Conservation (phyloP, 2,888 invertebrate species). For the Rotaria macrura region DNA sequence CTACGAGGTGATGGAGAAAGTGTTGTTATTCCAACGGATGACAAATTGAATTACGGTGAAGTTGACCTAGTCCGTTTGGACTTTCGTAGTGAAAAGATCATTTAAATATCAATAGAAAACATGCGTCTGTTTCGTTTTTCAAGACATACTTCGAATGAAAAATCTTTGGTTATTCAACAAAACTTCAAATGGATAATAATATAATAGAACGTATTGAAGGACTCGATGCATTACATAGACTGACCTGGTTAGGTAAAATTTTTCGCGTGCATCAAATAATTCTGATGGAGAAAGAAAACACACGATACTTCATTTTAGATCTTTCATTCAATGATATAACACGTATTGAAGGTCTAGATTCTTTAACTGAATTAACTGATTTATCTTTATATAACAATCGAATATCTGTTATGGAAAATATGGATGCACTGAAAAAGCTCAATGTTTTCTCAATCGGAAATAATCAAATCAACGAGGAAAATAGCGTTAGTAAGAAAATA, state of each 20-base stretch:
- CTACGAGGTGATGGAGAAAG: constrained; percentile 68
- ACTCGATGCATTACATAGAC: constrained; percentile 61
- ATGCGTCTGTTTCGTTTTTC: background rate
- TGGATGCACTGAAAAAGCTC: constrained; percentile 63
- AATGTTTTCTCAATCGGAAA: constrained; percentile 75
- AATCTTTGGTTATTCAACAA: constrained; percentile 72
- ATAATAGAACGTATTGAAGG: constrained; percentile 77
- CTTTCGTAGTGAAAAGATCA: constrained; percentile 58
- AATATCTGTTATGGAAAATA: constrained; percentile 65
- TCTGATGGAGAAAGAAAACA: no score
- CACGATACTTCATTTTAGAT: constrained; percentile 56
- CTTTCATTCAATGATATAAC: constrained; percentile 77
- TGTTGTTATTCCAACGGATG: constrained; percentile 63
- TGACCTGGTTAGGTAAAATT: constrained; percentile 60
- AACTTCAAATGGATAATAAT: constrained; percentile 72
- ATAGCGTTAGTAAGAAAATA: constrained; percentile 59
- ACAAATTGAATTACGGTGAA: constrained; percentile 66
- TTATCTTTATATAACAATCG: constrained; percentile 69
- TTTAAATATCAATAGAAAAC: background rate
- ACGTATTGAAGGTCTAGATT: constrained; percentile 68
- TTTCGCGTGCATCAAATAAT: no score
- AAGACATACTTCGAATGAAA: constrained; percentile 71
- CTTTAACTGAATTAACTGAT: constrained; percentile 63
- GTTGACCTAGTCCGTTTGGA: constrained; percentile 64
- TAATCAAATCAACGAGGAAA: constrained; percentile 63